phyloP scores from a whole-genome alignment of 2,888 invertebrate species.

The Panzeria rudis region DNA sequence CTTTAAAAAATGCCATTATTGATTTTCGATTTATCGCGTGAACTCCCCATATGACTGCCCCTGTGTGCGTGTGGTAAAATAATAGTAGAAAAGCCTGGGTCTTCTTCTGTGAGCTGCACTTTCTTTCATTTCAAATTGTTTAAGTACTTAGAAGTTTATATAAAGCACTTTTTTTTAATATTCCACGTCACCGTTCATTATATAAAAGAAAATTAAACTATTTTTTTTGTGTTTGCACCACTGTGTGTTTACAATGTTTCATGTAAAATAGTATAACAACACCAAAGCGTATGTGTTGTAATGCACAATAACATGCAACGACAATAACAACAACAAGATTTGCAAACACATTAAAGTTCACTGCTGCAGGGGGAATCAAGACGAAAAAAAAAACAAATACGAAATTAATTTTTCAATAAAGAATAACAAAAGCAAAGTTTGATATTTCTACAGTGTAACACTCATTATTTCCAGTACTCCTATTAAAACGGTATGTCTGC shows the following conservation, averaged over 20 bases:
- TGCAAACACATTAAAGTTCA: slow-evolving; percentile 35
- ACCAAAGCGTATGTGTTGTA: slow-evolving; percentile 44
- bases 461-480: background rate
- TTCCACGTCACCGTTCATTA: background rate
- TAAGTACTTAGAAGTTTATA: background rate
- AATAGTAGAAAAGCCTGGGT: too few species aligned
- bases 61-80: too few species aligned
- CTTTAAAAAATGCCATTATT: too few species aligned
- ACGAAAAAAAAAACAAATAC: background rate
- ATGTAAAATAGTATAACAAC: slow-evolving; percentile 36
- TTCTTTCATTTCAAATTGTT: background rate
- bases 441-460: slow-evolving; percentile 6
- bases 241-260: slow-evolving; percentile 29
- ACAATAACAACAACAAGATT: slow-evolving; percentile 23
- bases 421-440: slow-evolving; percentile 32
- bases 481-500: background rate
- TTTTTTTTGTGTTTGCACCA: background rate
- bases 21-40: too few species aligned
- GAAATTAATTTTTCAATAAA: slow-evolving; percentile 27
- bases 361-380: slow-evolving; percentile 50
- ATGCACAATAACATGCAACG: slow-evolving; percentile 54
- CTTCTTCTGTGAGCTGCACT: too few species aligned
- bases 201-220: background rate
- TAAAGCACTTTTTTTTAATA: background rate
- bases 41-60: too few species aligned